A percentile compares a stretch with the other conserved stretches of the same genome.
phyloP scores from a whole-genome alignment of 2,888 invertebrate genomes.

The Cynaeus angustus region DNA sequence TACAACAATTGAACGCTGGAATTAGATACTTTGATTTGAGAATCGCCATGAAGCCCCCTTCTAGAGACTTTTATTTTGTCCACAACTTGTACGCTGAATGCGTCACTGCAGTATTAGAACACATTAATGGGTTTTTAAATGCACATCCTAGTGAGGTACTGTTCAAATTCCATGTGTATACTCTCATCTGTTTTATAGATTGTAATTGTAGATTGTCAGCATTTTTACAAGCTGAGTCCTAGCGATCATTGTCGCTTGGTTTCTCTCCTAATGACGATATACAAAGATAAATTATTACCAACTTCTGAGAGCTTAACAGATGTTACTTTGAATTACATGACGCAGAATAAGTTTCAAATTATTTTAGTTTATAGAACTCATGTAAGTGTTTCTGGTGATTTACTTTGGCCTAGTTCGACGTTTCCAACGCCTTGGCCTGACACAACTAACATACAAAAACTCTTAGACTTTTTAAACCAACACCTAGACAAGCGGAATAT shows the following conservation, averaged over 20 bases:
- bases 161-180: conserved; percentile 39
- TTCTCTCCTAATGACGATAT: neutral
- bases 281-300: conserved; percentile 77
- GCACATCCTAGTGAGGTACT: conserved; percentile 80
- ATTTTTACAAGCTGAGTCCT: conserved; percentile 83
- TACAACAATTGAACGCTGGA: conserved; percentile 81
- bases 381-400: conserved; percentile 60
- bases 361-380: conserved; percentile 80
- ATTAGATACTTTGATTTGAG: conserved; percentile 90
- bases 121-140: conserved; percentile 81
- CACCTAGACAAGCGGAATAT: conserved; percentile 74
- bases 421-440: conserved; percentile 90
- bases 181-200: conserved; percentile 23
- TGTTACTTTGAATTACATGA: conserved; percentile 78
- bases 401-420: conserved; percentile 81
- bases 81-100: conserved; percentile 87
- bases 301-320: conserved; percentile 73
- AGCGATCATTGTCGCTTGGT: conserved; percentile 74
- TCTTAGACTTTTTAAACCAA: conserved; percentile 77
- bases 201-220: conserved; percentile 88
- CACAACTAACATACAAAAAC: conserved; percentile 75
- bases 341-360: conserved; percentile 75
- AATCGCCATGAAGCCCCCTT: conserved; percentile 76
- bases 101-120: conserved; percentile 77
- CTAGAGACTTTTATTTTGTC: conserved; percentile 80